These are phyloP conservation scores for Diacarnus erythraeanus DNA, from an alignment of 37 sponge, comb jelly and placozoan species.

Conservation along the genomic window DNA sequence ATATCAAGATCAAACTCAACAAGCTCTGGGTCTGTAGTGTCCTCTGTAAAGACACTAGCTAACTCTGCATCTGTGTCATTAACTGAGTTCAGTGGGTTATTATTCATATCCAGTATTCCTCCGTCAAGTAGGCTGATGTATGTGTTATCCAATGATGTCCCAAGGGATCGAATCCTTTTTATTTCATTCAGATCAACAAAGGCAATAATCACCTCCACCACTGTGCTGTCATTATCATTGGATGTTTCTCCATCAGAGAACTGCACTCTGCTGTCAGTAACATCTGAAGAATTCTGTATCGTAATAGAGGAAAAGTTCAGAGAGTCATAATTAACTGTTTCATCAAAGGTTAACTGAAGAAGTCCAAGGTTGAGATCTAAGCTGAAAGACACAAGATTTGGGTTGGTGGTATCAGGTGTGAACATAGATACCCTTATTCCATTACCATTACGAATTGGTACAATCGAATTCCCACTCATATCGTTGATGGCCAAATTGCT, in stretches of 20 bases:
- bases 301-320: constrained; percentile 50
- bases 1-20: constrained; percentile 57
- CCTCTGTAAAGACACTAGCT: constrained; percentile 24
- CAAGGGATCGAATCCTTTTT: constrained; percentile 59
- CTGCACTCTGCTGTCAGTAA: constrained; percentile 11
- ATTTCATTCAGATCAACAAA: constrained; percentile 74
- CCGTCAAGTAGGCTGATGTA: constrained; percentile 55
- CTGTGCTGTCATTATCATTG: constrained; percentile 52
- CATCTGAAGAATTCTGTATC: constrained; percentile 24
- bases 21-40: constrained; percentile 61
- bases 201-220: constrained; percentile 49
- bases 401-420: constrained; percentile 64
- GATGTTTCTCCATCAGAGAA: constrained; percentile 60
- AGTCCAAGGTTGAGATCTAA: constrained; percentile 67
- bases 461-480: constrained; percentile 63
- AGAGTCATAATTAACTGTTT: constrained; percentile 71
- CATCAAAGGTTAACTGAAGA: constrained; percentile 73
- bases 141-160: constrained; percentile 49
- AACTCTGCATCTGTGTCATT: constrained; percentile 27
- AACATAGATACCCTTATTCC: constrained; percentile 57
- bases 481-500: constrained; percentile 59
- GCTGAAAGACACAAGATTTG: constrained; percentile 48
- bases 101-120: constrained; percentile 79
- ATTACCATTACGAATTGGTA: constrained; percentile 68
- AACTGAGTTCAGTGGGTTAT: constrained; percentile 36